phyloP scores from a whole-genome alignment of 2,113 vertebrate genomes.

The Haliaeetus leucogaster region DNA sequence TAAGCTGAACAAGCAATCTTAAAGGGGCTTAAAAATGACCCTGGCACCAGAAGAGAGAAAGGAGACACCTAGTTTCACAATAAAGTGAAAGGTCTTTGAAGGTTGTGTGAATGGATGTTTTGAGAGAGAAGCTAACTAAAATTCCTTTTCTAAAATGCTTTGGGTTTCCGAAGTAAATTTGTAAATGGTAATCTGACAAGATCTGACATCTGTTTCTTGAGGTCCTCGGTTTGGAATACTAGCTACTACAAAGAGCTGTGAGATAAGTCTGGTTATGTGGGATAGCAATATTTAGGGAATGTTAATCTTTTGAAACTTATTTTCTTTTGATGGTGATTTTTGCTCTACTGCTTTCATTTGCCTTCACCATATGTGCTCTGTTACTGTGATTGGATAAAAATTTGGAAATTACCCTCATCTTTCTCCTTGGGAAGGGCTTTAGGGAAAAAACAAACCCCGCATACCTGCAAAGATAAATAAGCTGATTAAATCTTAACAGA shows the following conservation, averaged over 20 bases:
- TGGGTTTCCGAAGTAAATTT: neutral
- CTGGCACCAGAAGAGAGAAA: slow-evolving; percentile 50
- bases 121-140: neutral
- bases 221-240: neutral
- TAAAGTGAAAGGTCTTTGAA: neutral
- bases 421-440: slow-evolving; percentile 45
- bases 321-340: neutral
- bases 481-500: slow-evolving; percentile 24
- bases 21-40: slow-evolving; percentile 82
- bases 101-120: neutral
- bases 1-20: slow-evolving; percentile 81
- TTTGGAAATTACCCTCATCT: neutral
- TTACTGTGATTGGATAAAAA: neutral
- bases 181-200: neutral
- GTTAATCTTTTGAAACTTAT: neutral
- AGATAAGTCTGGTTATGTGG: neutral
- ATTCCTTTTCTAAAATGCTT: neutral
- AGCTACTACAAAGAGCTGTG: neutral
- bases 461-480: slow-evolving; percentile 31
- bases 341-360: neutral
- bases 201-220: neutral
- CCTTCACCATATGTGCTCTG: neutral
- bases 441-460: neutral
- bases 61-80: neutral
- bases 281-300: neutral